Evolutionary conservation across 1,140 invertebrate species (phyloP).

Genomic region (Hermatobates lingyangjiaoensis): DNA sequence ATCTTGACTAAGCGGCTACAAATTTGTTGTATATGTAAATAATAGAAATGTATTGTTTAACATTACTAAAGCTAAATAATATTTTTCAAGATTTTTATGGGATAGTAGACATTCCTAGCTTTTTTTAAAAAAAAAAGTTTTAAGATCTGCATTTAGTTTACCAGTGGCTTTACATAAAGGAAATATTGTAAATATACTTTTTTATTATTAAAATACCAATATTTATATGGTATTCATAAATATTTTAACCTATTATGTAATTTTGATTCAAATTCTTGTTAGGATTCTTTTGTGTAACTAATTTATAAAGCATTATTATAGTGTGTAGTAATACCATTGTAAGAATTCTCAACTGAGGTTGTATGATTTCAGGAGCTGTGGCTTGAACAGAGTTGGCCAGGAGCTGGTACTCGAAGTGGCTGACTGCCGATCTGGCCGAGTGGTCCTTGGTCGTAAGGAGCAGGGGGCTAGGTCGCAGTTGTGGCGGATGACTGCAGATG

Average conservation of each 20-base stretch:
- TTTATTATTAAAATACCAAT: background rate
- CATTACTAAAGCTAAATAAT: too few species aligned
- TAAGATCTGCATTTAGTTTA: too few species aligned
- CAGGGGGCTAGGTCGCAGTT: constrained; percentile 73
- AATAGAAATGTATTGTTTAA: too few species aligned
- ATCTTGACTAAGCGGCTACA: too few species aligned
- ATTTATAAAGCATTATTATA: background rate
- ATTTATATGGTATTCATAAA: background rate
- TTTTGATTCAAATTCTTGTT: constrained; percentile 1
- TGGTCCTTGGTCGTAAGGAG: constrained; percentile 63
- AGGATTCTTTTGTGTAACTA: constrained; percentile 2
- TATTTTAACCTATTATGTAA: background rate
- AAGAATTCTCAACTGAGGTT: too few species aligned
- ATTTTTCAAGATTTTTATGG: too few species aligned
- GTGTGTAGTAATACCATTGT: too few species aligned
- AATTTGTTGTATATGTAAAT: too few species aligned
- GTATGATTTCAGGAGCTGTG: too few species aligned
- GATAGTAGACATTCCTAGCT: too few species aligned
- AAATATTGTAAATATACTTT: background rate
- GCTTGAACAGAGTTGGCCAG: constrained; percentile 26
- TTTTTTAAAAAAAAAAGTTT: too few species aligned
- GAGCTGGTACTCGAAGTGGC: constrained; percentile 70
- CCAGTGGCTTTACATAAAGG: too few species aligned
- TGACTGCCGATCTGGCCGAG: constrained; percentile 34
- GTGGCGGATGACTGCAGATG: constrained; percentile 81